Conservation (phyloP, 2,797 vertebrate genomes). For the Notamacropus eugenii region DNA sequence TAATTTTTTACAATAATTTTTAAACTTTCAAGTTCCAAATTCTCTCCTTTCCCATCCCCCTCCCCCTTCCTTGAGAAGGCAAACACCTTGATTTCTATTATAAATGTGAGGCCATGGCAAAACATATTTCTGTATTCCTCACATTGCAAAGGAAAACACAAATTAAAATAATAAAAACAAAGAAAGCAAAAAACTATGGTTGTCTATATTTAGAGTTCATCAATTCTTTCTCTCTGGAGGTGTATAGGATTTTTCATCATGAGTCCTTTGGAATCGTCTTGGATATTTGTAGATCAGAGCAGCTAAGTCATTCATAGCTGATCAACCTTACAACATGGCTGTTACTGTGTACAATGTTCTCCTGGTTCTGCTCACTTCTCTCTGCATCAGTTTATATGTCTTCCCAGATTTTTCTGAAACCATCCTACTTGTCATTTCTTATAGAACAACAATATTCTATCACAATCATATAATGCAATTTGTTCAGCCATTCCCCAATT, state of each 20-base stretch:
- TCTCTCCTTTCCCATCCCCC: background rate
- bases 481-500: background rate
- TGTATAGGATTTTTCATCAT: background rate
- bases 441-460: background rate
- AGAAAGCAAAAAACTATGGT: background rate
- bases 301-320: background rate
- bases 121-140: background rate
- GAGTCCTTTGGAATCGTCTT: background rate
- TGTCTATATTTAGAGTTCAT: background rate
- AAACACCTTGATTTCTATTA: background rate
- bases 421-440: background rate
- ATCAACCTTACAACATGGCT: background rate
- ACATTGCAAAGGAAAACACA: background rate
- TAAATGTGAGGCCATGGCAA: background rate
- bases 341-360: background rate
- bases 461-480: background rate
- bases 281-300: background rate
- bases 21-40: background rate
- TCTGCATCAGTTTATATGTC: background rate
- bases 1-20: background rate
- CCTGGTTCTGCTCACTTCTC: background rate
- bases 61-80: background rate
- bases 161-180: background rate
- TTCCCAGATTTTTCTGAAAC: background rate
- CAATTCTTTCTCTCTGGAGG: background rate